These are phyloP conservation scores for Ophonus ardosiacus DNA, from an alignment of 2,888 invertebrate genomes.

Conservation along the genomic window DNA sequence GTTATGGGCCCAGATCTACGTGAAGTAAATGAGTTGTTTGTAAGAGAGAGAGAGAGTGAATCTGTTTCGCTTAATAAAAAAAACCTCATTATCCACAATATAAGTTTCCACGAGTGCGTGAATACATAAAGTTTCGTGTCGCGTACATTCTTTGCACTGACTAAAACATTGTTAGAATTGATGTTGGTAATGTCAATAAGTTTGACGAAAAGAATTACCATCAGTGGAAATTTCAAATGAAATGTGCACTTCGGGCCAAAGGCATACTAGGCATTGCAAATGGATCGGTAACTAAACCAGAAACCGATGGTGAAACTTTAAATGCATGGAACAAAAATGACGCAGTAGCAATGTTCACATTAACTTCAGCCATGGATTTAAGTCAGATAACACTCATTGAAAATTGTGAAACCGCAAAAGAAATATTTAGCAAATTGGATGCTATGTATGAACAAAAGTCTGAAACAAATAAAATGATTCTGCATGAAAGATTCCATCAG, in stretches of 20 bases:
- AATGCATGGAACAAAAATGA: slow-evolving; percentile 11
- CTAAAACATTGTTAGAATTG: too few relatives aligned
- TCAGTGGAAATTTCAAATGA: neutral
- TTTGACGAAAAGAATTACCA: neutral
- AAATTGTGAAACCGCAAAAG: slow-evolving; percentile 66
- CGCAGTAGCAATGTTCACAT: slow-evolving; percentile 18
- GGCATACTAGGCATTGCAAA: neutral
- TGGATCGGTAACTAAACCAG: neutral
- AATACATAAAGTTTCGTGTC: too few relatives aligned
- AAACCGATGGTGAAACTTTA: neutral
- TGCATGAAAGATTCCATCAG: slow-evolving; percentile 64
- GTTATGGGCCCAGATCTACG: too few relatives aligned
- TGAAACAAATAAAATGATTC: slow-evolving; percentile 69
- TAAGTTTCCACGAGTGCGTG: too few relatives aligned
- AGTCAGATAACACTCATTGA: slow-evolving; percentile 63
- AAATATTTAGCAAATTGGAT: too few relatives aligned
- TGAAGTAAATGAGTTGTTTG: too few relatives aligned
- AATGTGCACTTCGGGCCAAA: neutral
- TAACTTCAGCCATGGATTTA: slow-evolving; percentile 17
- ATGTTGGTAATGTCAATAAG: neutral
- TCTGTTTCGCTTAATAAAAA: too few relatives aligned
- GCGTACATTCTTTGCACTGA: too few relatives aligned
- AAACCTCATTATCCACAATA: too few relatives aligned
- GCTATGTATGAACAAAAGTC: too few relatives aligned
- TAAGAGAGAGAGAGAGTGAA: too few relatives aligned